Evolutionary conservation across 2,888 invertebrate genomes (phyloP).

Genomic region (Entomobrya multifasciata): DNA sequence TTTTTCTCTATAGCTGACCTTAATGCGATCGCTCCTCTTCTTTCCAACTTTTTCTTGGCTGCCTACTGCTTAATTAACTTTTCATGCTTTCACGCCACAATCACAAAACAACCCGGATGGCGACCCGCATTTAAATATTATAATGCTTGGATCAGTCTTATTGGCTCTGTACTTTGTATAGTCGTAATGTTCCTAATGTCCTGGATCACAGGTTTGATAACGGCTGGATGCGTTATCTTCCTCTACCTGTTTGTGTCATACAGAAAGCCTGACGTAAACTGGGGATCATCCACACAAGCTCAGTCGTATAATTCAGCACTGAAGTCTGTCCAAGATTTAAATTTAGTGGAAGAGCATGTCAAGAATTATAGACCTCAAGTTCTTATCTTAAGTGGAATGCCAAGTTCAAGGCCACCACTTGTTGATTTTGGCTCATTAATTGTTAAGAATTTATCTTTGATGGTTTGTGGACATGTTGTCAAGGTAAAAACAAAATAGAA

Average conservation of each 20-base stretch:
- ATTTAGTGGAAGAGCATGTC: constrained; percentile 84
- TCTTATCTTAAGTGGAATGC: constrained; percentile 84
- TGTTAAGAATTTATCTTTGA: constrained; percentile 83
- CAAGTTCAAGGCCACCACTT: constrained; percentile 83
- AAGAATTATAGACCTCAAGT: constrained; percentile 85
- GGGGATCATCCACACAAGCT: constrained; percentile 85
- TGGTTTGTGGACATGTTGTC: constrained; percentile 84
- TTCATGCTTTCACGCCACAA: constrained; percentile 83
- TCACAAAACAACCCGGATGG: constrained; percentile 83
- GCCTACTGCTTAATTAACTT: constrained; percentile 84
- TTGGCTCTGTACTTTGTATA: constrained; percentile 91
- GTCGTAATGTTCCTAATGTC: too few species aligned
- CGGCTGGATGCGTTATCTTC: constrained; percentile 92
- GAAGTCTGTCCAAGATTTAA: constrained; percentile 83
- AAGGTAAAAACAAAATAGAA: constrained; percentile 81
- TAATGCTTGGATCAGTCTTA: constrained; percentile 96
- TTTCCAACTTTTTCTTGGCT: constrained; percentile 83
- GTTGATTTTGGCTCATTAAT: constrained; percentile 84
- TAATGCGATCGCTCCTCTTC: constrained; percentile 83
- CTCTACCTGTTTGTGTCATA: constrained; percentile 94
- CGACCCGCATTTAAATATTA: constrained; percentile 85
- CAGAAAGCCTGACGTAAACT: constrained; percentile 83
- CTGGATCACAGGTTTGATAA: constrained; percentile 95
- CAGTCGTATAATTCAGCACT: constrained; percentile 84
- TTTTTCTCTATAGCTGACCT: constrained; percentile 81